Percentiles rank a stretch among this genome's conserved stretches.
Evolutionary conservation across 2,113 vertebrate species (phyloP).

Genomic region (Nothocercus julius): DNA sequence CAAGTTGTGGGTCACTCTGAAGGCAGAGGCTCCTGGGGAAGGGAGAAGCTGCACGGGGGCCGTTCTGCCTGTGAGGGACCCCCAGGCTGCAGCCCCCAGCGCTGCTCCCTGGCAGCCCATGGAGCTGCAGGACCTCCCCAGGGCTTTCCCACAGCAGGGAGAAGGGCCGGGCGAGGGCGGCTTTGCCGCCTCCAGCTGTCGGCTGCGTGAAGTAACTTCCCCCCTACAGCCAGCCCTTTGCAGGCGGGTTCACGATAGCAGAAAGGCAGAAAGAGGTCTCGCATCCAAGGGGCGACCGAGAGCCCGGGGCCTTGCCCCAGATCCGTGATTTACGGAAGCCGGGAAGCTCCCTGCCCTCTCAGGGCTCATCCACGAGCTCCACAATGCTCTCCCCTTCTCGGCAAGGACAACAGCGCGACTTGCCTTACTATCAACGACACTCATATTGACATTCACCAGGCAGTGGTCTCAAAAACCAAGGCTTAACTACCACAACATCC

Average conservation of each 20-base stretch:
- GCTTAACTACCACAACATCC: neutral
- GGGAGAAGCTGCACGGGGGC: neutral
- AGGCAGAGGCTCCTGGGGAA: neutral
- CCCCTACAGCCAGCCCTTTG: no score
- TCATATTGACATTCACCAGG: no score
- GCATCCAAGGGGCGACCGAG: neutral
- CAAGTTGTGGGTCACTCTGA: rapidly evolving
- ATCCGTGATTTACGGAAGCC: neutral
- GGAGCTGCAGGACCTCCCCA: no score
- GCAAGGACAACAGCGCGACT: no score
- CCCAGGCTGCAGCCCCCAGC: neutral
- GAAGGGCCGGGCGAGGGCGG: rapidly evolving
- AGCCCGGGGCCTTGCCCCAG: neutral
- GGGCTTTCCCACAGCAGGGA: neutral
- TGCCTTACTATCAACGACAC: neutral
- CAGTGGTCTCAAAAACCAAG: neutral
- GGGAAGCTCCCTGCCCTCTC: neutral
- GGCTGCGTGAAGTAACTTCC: rapidly evolving
- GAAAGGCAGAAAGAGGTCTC: neutral
- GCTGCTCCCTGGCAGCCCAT: rapidly evolving
- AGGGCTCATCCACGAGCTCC: neutral
- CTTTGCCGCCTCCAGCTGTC: neutral
- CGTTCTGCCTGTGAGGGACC: neutral
- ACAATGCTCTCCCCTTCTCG: neutral
- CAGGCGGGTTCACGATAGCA: rapidly evolving